Conservation (phyloP, 2,113 vertebrate genomes). For the Siniperca knerii region DNA sequence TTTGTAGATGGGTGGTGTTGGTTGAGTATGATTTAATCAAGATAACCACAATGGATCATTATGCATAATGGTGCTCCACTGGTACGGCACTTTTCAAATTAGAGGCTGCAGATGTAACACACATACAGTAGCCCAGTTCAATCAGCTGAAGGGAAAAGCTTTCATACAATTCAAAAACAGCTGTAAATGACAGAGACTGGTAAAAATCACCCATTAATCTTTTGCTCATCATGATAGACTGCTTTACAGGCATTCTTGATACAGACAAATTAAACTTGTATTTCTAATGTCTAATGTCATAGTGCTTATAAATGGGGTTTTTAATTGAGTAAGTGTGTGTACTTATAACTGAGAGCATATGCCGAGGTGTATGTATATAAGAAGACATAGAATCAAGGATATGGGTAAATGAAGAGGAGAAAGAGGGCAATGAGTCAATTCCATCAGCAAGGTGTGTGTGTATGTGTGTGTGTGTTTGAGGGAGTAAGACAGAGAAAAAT, state of each 20-base stretch:
- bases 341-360: not conserved
- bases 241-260: not conserved
- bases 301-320: too few relatives aligned
- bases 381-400: conserved; percentile 9
- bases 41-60: conserved; percentile 63
- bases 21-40: conserved; percentile 61
- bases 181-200: conserved; percentile 1
- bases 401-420: not conserved
- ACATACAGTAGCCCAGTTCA: conserved; percentile 23
- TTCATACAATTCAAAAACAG: conserved; percentile 23
- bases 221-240: not conserved
- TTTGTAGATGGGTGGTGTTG: conserved; percentile 14
- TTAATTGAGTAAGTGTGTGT: conserved; percentile 1
- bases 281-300: too few relatives aligned
- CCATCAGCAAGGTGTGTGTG: not conserved
- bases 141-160: conserved; percentile 32
- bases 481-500: not conserved
- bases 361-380: not conserved
- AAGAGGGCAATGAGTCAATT: conserved; percentile 13
- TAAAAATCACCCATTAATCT: conserved; percentile 8
- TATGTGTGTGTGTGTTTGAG: not conserved
- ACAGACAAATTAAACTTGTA: too few relatives aligned
- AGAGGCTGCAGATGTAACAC: conserved; percentile 49
- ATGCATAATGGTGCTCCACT: conserved; percentile 50
- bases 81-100: conserved; percentile 51